phyloP scores from a whole-genome alignment of 2,888 invertebrate species.

The Leucophenga maculata region DNA sequence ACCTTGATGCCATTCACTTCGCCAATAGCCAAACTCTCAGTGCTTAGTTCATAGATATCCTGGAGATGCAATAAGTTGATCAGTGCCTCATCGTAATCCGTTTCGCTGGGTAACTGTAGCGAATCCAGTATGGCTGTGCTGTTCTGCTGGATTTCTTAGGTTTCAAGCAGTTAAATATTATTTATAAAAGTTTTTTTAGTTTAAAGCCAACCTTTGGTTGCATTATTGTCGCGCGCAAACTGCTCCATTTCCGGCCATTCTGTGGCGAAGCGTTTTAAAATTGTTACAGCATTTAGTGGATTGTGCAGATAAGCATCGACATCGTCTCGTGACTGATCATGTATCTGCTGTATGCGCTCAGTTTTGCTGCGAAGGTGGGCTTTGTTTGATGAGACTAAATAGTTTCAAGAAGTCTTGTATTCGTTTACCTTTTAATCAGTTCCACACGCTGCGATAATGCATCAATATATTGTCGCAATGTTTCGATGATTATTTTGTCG shows the following conservation, averaged over 20 bases:
- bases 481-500: slow-evolving; percentile 57
- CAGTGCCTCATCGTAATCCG: slow-evolving; percentile 60
- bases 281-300: slow-evolving; percentile 92
- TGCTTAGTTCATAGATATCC: slow-evolving; percentile 77
- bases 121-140: slow-evolving; percentile 23
- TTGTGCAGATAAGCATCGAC: slow-evolving; percentile 76
- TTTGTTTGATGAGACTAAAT: too few relatives aligned
- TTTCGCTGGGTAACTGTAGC: slow-evolving; percentile 56
- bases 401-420: neutral
- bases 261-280: slow-evolving; percentile 91
- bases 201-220: slow-evolving; percentile 34
- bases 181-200: slow-evolving; percentile 53
- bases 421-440: slow-evolving; percentile 48
- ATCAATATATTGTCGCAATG: slow-evolving; percentile 57
- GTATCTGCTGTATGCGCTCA: slow-evolving; percentile 49
- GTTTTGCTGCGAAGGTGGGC: slow-evolving; percentile 41
- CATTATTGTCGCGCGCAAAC: slow-evolving; percentile 64
- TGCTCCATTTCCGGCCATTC: slow-evolving; percentile 82
- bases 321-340: slow-evolving; percentile 48
- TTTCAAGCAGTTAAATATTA: slow-evolving; percentile 73
- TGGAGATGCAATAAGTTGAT: slow-evolving; percentile 73
- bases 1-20: slow-evolving; percentile 70
- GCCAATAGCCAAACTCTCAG: slow-evolving; percentile 75
- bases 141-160: slow-evolving; percentile 35
- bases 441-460: slow-evolving; percentile 29